Base-by-base conservation (phyloP, 2,888 invertebrate genomes). In the Epistrophella euchroma region DNA sequence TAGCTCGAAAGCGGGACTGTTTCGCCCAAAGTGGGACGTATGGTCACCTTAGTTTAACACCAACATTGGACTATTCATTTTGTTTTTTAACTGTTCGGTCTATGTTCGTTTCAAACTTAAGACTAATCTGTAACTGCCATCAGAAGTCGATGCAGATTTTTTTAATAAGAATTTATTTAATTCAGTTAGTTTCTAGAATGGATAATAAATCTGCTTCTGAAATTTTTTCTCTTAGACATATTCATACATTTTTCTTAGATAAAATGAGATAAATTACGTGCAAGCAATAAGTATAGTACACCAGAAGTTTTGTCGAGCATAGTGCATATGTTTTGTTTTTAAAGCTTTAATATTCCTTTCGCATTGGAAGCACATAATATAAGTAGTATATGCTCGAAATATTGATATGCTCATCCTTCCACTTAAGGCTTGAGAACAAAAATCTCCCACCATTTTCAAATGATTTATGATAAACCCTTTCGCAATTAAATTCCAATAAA, bases 401-500 rank as follows among this genome's bases (percentile, higher is more conserved):
- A 68, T 68, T 52, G n/a, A 68, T 37, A 52, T 68, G 37, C 47
- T 52, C 68, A 50, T 68, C 68, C 52, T 52, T 68, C 68, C 68
- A 52, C 37, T 25, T 22, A 19, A 10, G 0, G 3, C 9, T 32
- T 1, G 17, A 5, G 19, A 45, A 45, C 6, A 22, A 47, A 72
- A 80, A 68, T 76, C 25, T 68, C 43, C 68, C 58, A 80, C 72
- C 66, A 52, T 68, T 68, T 68, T 28, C 25, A 19, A 47, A 76
- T 86, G 82, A 86, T 86, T 82, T 82, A 86, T 58, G 71, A 73
- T 70, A 64, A 70, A 82, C 74, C 82, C 74, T 58, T 50, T 71
- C 25, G 64, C 82, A 86, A 86, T 86, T 86, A 86, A 82, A 86
- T 86, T 73, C 86, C 74, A 82, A 86, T 86, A 86, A 86, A 86